Evolutionary conservation across 2,113 vertebrate genomes (phyloP), one percentile per base, ranked within the genome.

Genomic region (Albula glossodonta): DNA sequence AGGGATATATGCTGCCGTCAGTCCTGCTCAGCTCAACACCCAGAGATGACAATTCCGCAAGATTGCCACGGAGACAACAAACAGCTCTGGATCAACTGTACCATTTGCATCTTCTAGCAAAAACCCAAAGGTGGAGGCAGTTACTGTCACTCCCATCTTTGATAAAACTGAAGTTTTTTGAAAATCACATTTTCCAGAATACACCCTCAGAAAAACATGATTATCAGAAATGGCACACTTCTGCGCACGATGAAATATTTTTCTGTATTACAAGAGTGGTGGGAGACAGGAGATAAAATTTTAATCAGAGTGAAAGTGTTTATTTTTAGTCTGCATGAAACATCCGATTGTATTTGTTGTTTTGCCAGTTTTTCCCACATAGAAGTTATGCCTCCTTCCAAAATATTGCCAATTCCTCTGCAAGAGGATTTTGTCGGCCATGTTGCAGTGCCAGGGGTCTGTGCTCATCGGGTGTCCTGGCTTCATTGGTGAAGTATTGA

Each of bases 221-320:
- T 9, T 22, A 74, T 74, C 70, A 31, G 70, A 31, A 74, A 74
- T 2, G 1, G n/a, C 70, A 66, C 7, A 66, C 8, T 31, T 74
- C 70, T 74, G 70, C 3, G 0, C 63, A n/a, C 19, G 0, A 13
- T 22, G 63, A 22, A 1, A 8, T 25, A 10, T 8, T 74, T 74
- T 22, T 31, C 70, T 2, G 70, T 25, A 5, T 2, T 74, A 70
- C 63, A 78, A 48, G 25, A 78, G 77, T 78, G 48, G 10, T 31
- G 48, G 48, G 48, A 79, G 78, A 15, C 12, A 15, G 78, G 6
- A 17, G 1, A 50, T 7, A 50, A 41, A 41, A 17, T 74, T 74
- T 74, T 74, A 74, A 74, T 74, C 70, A 31, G 70, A 74, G 70
- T n/a, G 70, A 74, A 74, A 80, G 31, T 80, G 79, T 51, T 80